These are phyloP conservation scores for Mactromeris polynyma DNA, from an alignment of 2,888 invertebrate species.

Conservation along the genomic window DNA sequence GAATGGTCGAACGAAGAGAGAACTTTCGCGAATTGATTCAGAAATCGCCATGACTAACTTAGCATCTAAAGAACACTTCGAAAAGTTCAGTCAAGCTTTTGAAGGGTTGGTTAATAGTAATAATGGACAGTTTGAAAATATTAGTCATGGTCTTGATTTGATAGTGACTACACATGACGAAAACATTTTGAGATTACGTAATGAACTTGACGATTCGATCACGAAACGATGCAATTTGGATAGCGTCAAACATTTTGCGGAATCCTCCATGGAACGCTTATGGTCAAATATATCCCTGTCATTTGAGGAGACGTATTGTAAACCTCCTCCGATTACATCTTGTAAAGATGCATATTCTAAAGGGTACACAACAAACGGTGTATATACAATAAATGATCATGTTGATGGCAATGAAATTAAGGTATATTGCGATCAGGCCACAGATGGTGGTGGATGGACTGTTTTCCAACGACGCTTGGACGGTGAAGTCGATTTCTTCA, in stretches of 20 bases:
- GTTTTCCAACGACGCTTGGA: conserved; percentile 27
- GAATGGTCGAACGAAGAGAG: background rate
- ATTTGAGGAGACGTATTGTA: background rate
- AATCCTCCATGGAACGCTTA: background rate
- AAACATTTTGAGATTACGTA: too few species aligned
- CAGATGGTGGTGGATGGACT: conserved; percentile 48
- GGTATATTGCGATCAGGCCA: conserved; percentile 44
- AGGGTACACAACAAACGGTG: background rate
- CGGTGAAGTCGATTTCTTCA: conserved; percentile 35
- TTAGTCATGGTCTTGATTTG: too few species aligned
- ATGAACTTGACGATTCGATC: background rate
- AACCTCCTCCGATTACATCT: background rate
- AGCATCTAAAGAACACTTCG: too few species aligned
- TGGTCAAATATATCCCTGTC: background rate
- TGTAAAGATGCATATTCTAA: background rate
- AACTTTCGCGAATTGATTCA: too few species aligned
- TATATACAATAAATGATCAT: background rate
- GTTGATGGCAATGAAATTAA: background rate
- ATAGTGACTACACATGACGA: too few species aligned
- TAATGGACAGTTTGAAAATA: too few species aligned
- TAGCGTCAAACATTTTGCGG: too few species aligned
- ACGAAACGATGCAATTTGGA: too few species aligned
- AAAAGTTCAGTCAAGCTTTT: too few species aligned
- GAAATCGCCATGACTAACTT: too few species aligned
- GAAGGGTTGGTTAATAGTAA: too few species aligned